A percentile compares a stretch with the other conserved stretches of the same genome.
These are phyloP conservation scores for Mamestra configurata DNA, from an alignment of 1,140 invertebrate genomes.

Conservation along the genomic window DNA sequence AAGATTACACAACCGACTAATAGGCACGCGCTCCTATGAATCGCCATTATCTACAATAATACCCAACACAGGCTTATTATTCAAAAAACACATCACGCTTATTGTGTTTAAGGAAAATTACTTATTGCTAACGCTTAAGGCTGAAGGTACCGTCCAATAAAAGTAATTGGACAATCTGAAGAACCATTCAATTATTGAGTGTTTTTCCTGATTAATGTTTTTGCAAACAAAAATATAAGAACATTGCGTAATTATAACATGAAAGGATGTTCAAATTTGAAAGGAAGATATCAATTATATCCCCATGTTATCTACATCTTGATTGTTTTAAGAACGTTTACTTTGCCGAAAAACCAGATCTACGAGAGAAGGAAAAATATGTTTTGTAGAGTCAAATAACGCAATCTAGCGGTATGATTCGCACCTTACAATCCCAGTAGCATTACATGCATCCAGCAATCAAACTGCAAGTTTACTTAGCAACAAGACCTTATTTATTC, in stretches of 20 bases:
- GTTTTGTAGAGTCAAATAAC: not conserved
- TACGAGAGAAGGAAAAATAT: not conserved
- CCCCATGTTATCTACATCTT: too few relatives aligned
- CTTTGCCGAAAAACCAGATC: not conserved
- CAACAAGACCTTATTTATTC: conserved; percentile 16
- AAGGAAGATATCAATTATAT: not conserved
- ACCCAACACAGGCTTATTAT: conserved; percentile 8
- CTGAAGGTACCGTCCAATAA: not conserved
- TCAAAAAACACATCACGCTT: not conserved
- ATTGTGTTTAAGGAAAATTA: conserved; percentile 38
- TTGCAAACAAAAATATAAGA: too few relatives aligned
- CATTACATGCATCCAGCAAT: not conserved
- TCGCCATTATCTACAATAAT: not conserved
- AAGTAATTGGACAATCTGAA: conserved; percentile 17
- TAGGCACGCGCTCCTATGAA: not conserved
- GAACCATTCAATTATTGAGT: not conserved
- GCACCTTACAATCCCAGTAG: not conserved
- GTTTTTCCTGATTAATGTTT: too few relatives aligned
- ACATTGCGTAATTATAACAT: not conserved
- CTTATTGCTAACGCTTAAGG: conserved; percentile 19
- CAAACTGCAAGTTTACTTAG: not conserved
- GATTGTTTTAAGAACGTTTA: not conserved
- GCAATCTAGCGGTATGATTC: not conserved
- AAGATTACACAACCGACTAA: not conserved
- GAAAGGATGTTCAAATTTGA: too few relatives aligned